Base-by-base conservation (phyloP, 2,113 vertebrate genomes). In the Erpornis zantholeuca region DNA sequence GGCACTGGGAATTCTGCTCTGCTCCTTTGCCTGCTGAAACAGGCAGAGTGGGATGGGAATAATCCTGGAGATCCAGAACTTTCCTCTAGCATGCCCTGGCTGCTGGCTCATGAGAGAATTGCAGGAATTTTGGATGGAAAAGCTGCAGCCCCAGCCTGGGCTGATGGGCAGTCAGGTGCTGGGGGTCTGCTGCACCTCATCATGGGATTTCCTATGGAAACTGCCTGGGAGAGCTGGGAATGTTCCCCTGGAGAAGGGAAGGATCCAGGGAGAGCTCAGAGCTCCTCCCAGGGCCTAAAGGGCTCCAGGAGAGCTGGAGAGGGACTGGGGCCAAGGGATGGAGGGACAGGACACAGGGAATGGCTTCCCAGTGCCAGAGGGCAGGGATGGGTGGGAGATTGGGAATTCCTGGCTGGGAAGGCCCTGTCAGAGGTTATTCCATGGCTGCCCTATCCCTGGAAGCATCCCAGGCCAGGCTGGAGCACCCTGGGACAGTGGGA, bases 21-120 rank as follows among this genome's bases (percentile, higher is more conserved):
- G 5, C 28, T 49, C 10, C 1, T 14, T 8, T 15, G 15, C 23
- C 33, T 8, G 0, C 13, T 12, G 0, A 8, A 18, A 4, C 1
- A 8, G 27, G 38, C 44, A 6, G 19, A 1, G 2, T 0, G 8
- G 11, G 29, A 0, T 12, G 65, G 28, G 7, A 36, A 8, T 1
- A 2, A 15, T 4, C 61, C 7, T 0, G 9, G 29, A 8, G 53
- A 36, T 53, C 31, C 50, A 44, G 2, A 24, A 15, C 33, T n/a
- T 16, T 1, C 9, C 56, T 27, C 50, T 14, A 2, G 0, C 12
- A 0, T 0, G 8, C 2, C 20, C 29, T 6, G 21, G 12, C 44
- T 4, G 0, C 3, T 9, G 14, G 24, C 24, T 33, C 0, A 0
- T 0, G 31, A 18, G 57, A 24, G 19, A 53, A 33, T 1, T 23